Conservation (phyloP, 2,797 vertebrate genomes). For the Enteromius thamalakanensis region DNA sequence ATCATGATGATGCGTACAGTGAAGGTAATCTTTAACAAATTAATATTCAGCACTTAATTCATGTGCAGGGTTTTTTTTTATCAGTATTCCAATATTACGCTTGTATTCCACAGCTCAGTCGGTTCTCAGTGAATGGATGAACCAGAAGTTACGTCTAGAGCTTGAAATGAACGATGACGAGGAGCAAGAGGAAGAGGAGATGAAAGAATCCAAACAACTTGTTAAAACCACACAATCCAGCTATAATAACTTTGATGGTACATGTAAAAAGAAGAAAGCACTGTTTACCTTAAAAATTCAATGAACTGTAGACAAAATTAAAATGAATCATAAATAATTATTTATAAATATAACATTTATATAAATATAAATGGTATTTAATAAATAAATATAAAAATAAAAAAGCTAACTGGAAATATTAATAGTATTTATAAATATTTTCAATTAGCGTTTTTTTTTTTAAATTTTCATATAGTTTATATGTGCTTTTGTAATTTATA, state of each 20-base stretch:
- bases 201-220: slow-evolving; percentile 10
- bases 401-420: too few relatives aligned
- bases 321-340: too few relatives aligned
- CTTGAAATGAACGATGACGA: slow-evolving; percentile 70
- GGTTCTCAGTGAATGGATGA: slow-evolving; percentile 86
- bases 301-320: too few relatives aligned
- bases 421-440: too few relatives aligned
- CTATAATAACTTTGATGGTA: slow-evolving; percentile 87
- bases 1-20: slow-evolving; percentile 80
- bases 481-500: too few relatives aligned
- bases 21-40: slow-evolving; percentile 80
- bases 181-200: slow-evolving; percentile 60
- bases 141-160: slow-evolving; percentile 81
- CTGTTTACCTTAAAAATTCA: not conserved
- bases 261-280: slow-evolving; percentile 29
- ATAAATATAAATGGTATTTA: too few relatives aligned
- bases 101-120: slow-evolving; percentile 79
- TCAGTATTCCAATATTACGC: not conserved
- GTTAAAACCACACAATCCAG: slow-evolving; percentile 57
- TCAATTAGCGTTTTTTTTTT: too few relatives aligned
- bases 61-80: slow-evolving; percentile 7
- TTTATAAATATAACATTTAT: too few relatives aligned
- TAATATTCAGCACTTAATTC: not conserved
- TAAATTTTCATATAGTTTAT: too few relatives aligned
- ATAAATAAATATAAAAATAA: too few relatives aligned